Percentiles rank a stretch among this genome's conserved stretches.
Conservation (phyloP, 2,888 invertebrate genomes). For the Protodeltote pygarga region DNA sequence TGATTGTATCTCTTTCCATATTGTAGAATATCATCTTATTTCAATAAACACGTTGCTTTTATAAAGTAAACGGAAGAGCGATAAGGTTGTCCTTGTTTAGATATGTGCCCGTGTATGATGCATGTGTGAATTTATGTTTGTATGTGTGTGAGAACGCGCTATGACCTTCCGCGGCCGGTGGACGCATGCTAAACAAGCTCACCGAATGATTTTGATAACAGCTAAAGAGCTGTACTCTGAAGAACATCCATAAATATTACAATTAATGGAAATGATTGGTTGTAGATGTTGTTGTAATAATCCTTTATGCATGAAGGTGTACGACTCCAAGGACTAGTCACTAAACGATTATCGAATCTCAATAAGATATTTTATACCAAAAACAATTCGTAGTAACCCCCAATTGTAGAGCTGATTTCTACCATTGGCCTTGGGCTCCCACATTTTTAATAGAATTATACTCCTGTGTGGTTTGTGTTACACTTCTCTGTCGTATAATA, state of each 20-base stretch:
- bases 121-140: constrained; percentile 52
- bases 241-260: no score
- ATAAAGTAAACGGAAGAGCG: constrained; percentile 68
- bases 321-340: no score
- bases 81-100: constrained; percentile 66
- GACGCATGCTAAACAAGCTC: constrained; percentile 63
- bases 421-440: no score
- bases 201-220: constrained; percentile 38
- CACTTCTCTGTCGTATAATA: neutral
- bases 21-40: constrained; percentile 41
- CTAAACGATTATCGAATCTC: no score
- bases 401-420: no score
- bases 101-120: constrained; percentile 52
- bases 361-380: no score
- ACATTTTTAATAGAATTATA: no score
- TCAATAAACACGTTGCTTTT: constrained; percentile 59
- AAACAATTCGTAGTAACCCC: no score
- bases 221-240: no score
- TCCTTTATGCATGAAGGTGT: no score
- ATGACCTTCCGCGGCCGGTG: constrained; percentile 75
- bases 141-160: constrained; percentile 56
- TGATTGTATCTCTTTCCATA: constrained; percentile 35
- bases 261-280: no score
- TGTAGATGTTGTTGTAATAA: constrained; percentile 5
- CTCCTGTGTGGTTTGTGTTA: neutral